phyloP scores from a whole-genome alignment of 1,140 invertebrate species.

The Danaus melanippus region DNA sequence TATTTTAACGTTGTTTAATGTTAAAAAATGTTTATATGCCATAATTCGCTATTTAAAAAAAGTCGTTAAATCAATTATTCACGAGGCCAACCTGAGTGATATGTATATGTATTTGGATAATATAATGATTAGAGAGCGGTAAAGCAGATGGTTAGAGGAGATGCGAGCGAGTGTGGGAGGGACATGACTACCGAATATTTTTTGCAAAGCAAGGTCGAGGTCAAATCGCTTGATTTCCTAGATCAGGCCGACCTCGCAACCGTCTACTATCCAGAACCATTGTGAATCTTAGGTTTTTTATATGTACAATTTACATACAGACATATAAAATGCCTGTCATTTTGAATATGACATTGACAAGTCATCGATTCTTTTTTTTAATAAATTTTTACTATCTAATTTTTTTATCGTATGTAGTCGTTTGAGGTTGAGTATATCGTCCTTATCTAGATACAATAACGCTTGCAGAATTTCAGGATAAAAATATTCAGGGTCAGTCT shows the following conservation, averaged over 20 bases:
- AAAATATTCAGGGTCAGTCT: constrained; percentile 67
- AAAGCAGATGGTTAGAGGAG: constrained; percentile 12
- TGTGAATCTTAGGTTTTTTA: too few species aligned
- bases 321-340: too few species aligned
- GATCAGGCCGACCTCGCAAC: constrained; percentile 42
- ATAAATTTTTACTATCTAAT: too few species aligned
- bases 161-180: constrained; percentile 21
- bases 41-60: too few species aligned
- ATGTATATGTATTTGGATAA: constrained; percentile 11
- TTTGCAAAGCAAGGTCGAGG: constrained; percentile 67
- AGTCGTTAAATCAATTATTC: too few species aligned
- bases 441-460: constrained; percentile 18
- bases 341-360: too few species aligned
- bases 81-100: too few species aligned
- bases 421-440: constrained; percentile 16
- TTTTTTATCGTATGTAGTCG: constrained; percentile 6
- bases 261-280: too few species aligned
- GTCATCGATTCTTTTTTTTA: constrained; percentile 1
- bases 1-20: too few species aligned
- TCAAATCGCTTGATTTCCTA: constrained; percentile 65
- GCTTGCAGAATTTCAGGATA: constrained; percentile 65
- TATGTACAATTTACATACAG: too few species aligned
- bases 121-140: constrained; percentile 16
- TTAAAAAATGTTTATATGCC: too few species aligned
- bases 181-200: constrained; percentile 53